Percentiles rank a stretch among this genome's conserved stretches.
Evolutionary conservation across 2,888 invertebrate genomes (phyloP).

Genomic region (Julus scanicus): DNA sequence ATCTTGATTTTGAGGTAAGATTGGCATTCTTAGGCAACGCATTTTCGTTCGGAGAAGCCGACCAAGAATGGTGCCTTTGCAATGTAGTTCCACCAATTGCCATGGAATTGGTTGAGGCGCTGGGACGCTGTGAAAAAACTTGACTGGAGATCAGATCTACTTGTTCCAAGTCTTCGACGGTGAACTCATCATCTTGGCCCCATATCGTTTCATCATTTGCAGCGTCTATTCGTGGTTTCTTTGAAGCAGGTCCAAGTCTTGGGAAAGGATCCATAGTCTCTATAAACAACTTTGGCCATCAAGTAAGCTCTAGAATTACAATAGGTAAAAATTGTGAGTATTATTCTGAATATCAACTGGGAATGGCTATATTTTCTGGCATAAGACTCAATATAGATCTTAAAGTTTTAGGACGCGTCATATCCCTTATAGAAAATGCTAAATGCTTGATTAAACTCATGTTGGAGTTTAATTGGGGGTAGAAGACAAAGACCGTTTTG

Average conservation of each 20-base stretch:
- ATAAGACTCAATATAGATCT: too few relatives aligned
- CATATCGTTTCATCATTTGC: neutral
- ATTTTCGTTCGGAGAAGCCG: conserved; percentile 6
- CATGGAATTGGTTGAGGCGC: neutral
- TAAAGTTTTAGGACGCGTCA: too few relatives aligned
- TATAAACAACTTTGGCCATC: neutral
- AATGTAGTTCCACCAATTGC: neutral
- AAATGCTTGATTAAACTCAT: too few relatives aligned
- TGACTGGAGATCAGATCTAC: neutral
- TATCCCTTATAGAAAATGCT: too few relatives aligned
- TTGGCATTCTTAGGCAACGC: neutral
- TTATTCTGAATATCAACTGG: neutral
- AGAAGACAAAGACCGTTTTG: too few relatives aligned
- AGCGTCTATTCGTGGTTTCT: neutral
- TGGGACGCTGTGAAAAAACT: neutral
- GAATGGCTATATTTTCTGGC: neutral
- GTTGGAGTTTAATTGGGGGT: too few relatives aligned
- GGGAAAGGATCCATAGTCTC: neutral
- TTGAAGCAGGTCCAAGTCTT: neutral
- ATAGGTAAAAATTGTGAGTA: neutral
- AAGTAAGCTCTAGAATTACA: neutral
- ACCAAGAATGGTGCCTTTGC: neutral
- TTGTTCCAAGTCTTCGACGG: neutral
- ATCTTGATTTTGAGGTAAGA: neutral
- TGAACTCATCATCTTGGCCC: neutral